Percentiles rank a stretch among this genome's conserved stretches.
phyloP scores from a whole-genome alignment of 2,113 vertebrate species.

The human (Homo sapiens) region DNA sequence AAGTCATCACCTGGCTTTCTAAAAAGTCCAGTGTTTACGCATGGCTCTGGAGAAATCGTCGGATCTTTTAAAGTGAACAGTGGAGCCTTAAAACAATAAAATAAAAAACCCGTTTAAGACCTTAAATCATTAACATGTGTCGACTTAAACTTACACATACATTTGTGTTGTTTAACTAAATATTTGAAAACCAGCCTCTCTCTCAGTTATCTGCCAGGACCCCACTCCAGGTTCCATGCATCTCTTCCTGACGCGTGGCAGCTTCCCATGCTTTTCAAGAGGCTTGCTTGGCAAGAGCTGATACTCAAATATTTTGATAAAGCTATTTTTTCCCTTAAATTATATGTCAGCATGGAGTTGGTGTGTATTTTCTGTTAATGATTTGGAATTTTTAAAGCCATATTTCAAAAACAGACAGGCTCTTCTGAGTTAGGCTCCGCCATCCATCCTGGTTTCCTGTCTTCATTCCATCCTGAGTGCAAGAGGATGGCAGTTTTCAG shows the following conservation, averaged over 20 bases:
- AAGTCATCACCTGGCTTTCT: conserved; percentile 1
- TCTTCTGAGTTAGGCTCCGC: neutral
- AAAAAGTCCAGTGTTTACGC: neutral
- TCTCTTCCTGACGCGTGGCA: conserved; percentile 21
- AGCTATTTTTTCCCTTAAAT: neutral
- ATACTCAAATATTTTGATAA: conserved; percentile 49
- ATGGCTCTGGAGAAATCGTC: neutral
- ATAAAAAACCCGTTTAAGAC: conserved; percentile 74
- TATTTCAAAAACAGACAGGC: conserved; percentile 6
- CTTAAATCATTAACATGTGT: conserved; percentile 76
- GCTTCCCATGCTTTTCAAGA: conserved; percentile 21
- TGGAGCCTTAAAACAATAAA: conserved; percentile 64
- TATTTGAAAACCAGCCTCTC: conserved; percentile 74
- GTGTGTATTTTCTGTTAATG: conserved; percentile 31
- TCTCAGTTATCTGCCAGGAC: conserved; percentile 70
- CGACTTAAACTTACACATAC: conserved; percentile 68
- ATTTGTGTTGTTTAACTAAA: conserved; percentile 75
- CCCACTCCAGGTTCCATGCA: neutral
- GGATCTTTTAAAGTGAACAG: conserved; percentile 15
- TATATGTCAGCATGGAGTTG: neutral
- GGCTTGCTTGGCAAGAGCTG: neutral
- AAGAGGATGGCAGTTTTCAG: neutral
- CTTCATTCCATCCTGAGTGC: neutral
- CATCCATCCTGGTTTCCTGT: neutral
- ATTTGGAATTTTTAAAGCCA: conserved; percentile 15